Evolutionary conservation across 2,797 vertebrate genomes (phyloP), one percentile per base, ranked within the genome.

Genomic region (Chelon labrosus): DNA sequence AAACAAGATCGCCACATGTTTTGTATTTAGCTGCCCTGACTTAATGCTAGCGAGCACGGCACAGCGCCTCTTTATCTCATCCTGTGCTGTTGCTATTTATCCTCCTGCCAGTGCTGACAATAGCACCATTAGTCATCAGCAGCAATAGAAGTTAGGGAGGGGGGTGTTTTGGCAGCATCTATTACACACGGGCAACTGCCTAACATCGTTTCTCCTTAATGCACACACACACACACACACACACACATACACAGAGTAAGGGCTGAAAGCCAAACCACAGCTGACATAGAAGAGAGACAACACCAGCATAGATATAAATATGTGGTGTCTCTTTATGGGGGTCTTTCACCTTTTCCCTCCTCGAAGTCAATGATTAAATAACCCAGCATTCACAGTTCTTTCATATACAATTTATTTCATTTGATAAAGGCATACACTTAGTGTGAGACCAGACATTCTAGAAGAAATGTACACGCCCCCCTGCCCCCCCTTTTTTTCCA

Each of bases 401-500:
- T 91, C 72, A 85, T 92, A 89, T 90, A 89, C 84, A 92, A 92
- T 93, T 91, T 90, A 93, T 94, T 93, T 86, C 25, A 83, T 92
- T 91, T 91, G 88, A 92, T 94, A 93, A 94, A 94, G 89, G 86
- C 91, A 90, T 93, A 95, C 91, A 94, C 82, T 87, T 88, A 91
- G 81, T 79, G 87, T 91, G 92, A 93, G 91, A 94, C 82, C 92
- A 89, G 84, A 93, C 89, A 91, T 89, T 89, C 77, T 85, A 83
- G 78, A 91, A 91, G 87, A 93, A 92, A 87, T 92, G 75, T 92
- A 90, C 84, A 93, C 25, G 25, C 25, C 25, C 22, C 22, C 22
- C 83, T 68, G 77, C 86, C 65, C 85, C 61, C 10, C 37, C 20
- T 41, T 19, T 76, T 66, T 80, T 61, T 69, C 80, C 75, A 85